Conservation (phyloP, 2,113 vertebrate species). For the Onychorhynchus coronatus region DNA sequence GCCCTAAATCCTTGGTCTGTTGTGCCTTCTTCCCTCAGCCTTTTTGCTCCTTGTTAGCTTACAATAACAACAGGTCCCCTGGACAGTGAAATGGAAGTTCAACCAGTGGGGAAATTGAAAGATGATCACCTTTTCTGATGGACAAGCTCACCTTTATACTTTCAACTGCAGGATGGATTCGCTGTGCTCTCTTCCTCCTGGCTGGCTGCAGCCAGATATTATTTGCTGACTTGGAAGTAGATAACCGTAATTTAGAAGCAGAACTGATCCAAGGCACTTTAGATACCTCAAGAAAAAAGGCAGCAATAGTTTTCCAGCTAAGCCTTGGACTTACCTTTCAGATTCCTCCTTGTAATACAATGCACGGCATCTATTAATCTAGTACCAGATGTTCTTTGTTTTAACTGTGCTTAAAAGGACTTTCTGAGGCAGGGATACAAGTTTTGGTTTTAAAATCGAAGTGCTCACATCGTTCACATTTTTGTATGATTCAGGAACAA, state of each 20-base stretch:
- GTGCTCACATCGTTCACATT: not conserved
- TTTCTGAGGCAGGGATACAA: not conserved
- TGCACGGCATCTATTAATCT: not conserved
- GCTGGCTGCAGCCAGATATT: not conserved
- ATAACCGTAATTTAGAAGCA: not conserved
- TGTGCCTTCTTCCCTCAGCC: not conserved
- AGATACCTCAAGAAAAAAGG: not conserved
- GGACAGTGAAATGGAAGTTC: not conserved
- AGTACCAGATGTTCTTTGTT: not conserved
- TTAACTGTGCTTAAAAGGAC: not conserved
- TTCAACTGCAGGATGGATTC: not conserved
- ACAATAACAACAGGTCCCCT: not conserved
- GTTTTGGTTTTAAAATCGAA: not conserved
- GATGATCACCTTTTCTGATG: not conserved
- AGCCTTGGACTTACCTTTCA: not conserved
- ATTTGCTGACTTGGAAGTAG: not conserved
- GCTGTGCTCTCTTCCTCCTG: not conserved
- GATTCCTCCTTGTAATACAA: not conserved
- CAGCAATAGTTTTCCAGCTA: not conserved
- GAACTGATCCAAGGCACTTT: not conserved
- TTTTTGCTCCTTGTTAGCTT: not conserved
- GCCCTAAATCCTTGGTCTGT: not conserved
- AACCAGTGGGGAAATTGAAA: not conserved
- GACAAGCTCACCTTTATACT: not conserved
- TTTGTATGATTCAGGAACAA: not conserved